phyloP scores from a whole-genome alignment of 2,113 vertebrate species.

The Uria lomvia region DNA sequence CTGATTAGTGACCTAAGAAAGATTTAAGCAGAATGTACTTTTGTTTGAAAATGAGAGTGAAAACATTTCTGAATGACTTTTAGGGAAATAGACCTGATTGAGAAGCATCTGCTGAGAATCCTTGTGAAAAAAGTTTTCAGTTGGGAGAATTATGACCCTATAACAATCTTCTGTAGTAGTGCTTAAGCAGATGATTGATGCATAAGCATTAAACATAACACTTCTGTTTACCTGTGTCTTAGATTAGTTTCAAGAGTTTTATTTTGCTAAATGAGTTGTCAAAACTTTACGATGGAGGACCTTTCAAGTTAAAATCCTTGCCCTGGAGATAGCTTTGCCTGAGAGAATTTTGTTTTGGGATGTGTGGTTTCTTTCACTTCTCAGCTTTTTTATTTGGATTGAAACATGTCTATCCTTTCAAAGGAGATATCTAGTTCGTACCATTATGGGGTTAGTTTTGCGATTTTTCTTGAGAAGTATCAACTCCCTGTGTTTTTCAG shows the following conservation, averaged over 20 bases:
- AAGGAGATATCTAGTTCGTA: background rate
- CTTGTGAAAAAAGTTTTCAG: background rate
- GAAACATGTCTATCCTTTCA: background rate
- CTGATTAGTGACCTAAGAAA: background rate
- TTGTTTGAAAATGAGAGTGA: background rate
- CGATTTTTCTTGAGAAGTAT: background rate
- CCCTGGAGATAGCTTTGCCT: background rate
- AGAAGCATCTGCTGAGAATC: background rate
- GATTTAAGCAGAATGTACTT: background rate
- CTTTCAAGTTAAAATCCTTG: background rate
- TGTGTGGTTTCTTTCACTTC: background rate
- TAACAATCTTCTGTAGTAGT: background rate
- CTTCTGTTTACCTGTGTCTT: background rate
- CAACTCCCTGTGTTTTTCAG: background rate
- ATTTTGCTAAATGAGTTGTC: background rate
- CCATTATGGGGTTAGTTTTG: background rate
- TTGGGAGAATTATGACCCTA: background rate
- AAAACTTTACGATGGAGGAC: background rate
- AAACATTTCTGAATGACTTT: background rate
- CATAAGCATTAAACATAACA: background rate
- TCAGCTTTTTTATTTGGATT: background rate
- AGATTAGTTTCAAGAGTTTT: background rate
- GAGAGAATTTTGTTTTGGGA: background rate
- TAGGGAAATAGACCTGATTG: background rate
- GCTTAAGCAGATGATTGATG: background rate